Base-by-base conservation (phyloP, 2,113 vertebrate genomes). In the Dinomys branickii region DNA sequence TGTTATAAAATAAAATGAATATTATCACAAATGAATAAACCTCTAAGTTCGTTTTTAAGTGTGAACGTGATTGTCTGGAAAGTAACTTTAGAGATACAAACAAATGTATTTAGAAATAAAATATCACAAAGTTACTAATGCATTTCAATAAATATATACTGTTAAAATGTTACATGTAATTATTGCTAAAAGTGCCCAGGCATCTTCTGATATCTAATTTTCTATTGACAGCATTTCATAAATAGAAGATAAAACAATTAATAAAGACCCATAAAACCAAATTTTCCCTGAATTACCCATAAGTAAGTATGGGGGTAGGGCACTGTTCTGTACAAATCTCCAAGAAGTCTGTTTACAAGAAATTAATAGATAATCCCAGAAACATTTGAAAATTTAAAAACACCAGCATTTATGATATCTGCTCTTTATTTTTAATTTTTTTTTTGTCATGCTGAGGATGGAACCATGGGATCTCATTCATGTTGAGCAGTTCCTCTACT, bases 61-160 rank as follows among this genome's bases (percentile, higher is more conserved):
- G 13, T 71, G 14, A 83, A 9, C 24, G 61, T 84, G 38, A 85
- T 92, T 67, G 90, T 16, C 35, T 50, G 44, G 7, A 4, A 84
- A 58, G 22, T 78, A 78, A 44, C 59, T 9, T 94, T 87, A 11
- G 67, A 65, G 7, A 77, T 87, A 16, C 7, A 80, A 92, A 30
- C 54, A 71, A 77, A 78, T 90, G 22, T 75, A 82, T 22, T 97
- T 95, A 77, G 19, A 38, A 71, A 71, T 71, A 38, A 71, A 71
- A 71, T 69, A 69, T 69, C 59, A 71, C 38, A 41, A 3, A 26
- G 22, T 73, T 77, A 30, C 13, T 77, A 50, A 30, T 77, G 13
- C 26, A 50, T 26, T 47, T 30, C 30, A 77, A 77, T 13, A 77
- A 14, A 77, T 77, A 77, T 77, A 77, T 30, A 50, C 73, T 50